Conservation (phyloP, 2,888 invertebrate species). For the Spialia ferax region DNA sequence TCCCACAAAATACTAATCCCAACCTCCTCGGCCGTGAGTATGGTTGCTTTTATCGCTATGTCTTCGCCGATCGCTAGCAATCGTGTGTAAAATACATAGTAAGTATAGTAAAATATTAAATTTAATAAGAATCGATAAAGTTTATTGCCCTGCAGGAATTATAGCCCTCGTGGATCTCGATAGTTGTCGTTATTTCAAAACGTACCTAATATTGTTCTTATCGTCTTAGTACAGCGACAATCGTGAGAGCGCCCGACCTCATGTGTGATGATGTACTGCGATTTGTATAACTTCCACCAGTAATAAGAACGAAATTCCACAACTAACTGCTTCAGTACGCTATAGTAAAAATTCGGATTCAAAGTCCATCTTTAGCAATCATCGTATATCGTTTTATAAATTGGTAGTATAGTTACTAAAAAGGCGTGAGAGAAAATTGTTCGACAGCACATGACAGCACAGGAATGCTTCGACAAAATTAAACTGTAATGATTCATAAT, state of each 20-base stretch:
- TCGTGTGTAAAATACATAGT: slow-evolving; percentile 47
- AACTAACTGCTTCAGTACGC: slow-evolving; percentile 1
- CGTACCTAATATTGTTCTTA: slow-evolving; percentile 73
- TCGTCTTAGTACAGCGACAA: slow-evolving; percentile 72
- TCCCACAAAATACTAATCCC: too few relatives aligned
- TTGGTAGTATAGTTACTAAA: too few relatives aligned
- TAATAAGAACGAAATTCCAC: slow-evolving; percentile 36
- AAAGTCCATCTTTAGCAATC: too few relatives aligned
- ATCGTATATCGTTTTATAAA: too few relatives aligned
- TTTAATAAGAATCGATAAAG: slow-evolving; percentile 83
- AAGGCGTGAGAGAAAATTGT: too few relatives aligned
- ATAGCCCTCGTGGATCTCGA: slow-evolving; percentile 85
- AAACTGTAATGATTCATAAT: too few relatives aligned
- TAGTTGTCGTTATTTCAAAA: slow-evolving; percentile 70
- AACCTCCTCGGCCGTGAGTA: too few relatives aligned
- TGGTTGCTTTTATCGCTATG: slow-evolving; percentile 5
- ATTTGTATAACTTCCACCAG: slow-evolving; percentile 46
- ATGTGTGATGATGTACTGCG: slow-evolving; percentile 65
- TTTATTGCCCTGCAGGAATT: slow-evolving; percentile 77
- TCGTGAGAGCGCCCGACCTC: slow-evolving; percentile 70
- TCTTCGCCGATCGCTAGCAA: slow-evolving; percentile 30
- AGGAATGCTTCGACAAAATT: too few relatives aligned
- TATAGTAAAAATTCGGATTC: not conserved
- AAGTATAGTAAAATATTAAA: slow-evolving; percentile 59
- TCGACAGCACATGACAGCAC: too few relatives aligned